These are phyloP conservation scores for Amorpha juglandis DNA, from an alignment of 2,888 invertebrate genomes.

Conservation along the genomic window DNA sequence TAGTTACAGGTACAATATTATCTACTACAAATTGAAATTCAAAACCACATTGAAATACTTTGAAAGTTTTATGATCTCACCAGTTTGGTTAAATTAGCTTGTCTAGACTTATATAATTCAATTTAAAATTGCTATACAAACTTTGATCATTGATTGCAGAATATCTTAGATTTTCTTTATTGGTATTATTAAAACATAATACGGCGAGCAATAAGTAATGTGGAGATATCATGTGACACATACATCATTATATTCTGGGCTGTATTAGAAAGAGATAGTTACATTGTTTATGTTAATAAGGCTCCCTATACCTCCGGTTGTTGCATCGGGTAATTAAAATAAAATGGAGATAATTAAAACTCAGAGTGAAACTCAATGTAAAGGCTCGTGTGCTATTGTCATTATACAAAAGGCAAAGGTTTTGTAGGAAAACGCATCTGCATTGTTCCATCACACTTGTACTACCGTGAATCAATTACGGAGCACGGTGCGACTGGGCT, in stretches of 20 bases:
- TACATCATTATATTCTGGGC: background rate
- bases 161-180: background rate
- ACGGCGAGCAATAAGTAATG: background rate
- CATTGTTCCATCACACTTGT: slow-evolving; percentile 67
- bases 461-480: slow-evolving; percentile 62
- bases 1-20: too few species aligned
- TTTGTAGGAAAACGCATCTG: slow-evolving; percentile 56
- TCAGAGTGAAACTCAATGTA: slow-evolving; percentile 1
- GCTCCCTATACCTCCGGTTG: background rate
- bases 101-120: background rate
- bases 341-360: slow-evolving; percentile 15
- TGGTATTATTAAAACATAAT: background rate
- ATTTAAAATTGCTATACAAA: background rate
- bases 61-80: background rate
- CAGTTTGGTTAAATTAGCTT: background rate
- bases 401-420: slow-evolving; percentile 15
- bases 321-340: background rate
- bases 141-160: background rate
- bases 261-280: background rate
- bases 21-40: too few species aligned
- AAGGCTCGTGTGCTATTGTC: slow-evolving; percentile 19
- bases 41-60: too few species aligned
- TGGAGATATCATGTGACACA: too few species aligned
- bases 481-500: slow-evolving; percentile 37
- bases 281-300: background rate